Conservation (phyloP, 2,797 vertebrate genomes). For the Mycteria americana region DNA sequence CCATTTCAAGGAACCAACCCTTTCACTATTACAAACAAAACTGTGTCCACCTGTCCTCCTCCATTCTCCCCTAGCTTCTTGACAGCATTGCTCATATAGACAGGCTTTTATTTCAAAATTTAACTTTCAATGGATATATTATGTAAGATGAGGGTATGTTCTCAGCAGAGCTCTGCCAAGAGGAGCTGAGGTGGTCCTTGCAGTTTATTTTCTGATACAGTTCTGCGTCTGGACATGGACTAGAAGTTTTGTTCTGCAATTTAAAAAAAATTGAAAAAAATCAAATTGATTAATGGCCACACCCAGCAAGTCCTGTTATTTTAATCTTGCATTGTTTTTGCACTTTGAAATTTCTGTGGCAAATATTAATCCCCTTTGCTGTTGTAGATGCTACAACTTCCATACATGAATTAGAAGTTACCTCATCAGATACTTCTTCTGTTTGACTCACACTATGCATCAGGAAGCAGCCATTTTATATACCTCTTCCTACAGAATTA, state of each 20-base stretch:
- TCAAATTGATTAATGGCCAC: neutral
- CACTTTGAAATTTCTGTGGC: neutral
- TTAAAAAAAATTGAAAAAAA: neutral
- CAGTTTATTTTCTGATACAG: neutral
- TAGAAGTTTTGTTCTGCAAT: neutral
- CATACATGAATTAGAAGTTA: neutral
- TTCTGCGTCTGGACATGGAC: neutral
- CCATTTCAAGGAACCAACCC: neutral
- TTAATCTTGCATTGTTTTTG: neutral
- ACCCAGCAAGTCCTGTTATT: neutral
- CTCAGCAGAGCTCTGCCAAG: neutral
- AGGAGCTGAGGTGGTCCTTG: neutral
- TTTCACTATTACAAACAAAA: neutral
- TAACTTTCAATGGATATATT: neutral
- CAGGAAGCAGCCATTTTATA: neutral
- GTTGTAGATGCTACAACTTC: neutral
- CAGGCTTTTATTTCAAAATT: neutral
- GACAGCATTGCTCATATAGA: neutral
- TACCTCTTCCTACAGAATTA: neutral
- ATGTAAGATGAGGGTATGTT: fast-evolving
- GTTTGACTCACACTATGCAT: neutral
- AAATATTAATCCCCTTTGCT: neutral
- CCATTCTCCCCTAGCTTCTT: neutral
- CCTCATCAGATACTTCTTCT: neutral
- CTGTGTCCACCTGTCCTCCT: neutral